Conservation (phyloP, 2,888 invertebrate species). For the Augochlorella aurata region DNA sequence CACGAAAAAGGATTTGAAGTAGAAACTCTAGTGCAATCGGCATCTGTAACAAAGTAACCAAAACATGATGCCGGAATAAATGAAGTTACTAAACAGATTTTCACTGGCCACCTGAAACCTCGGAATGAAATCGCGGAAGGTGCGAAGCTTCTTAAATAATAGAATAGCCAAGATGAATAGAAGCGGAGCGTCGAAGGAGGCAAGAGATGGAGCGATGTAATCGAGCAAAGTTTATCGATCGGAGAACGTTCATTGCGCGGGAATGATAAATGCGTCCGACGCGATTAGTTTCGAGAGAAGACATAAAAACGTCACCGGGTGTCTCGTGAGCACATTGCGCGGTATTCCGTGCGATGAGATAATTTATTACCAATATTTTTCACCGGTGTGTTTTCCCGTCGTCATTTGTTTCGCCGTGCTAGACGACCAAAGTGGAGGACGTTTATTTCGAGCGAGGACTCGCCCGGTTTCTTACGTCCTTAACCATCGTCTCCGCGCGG, state of each 20-base stretch:
- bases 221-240: conserved; percentile 14
- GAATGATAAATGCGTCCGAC: conserved; percentile 4
- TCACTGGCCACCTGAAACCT: too few relatives aligned
- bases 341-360: conserved; percentile 26
- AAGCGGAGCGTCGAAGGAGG: not conserved
- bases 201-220: conserved; percentile 1
- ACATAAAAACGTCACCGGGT: conserved; percentile 33
- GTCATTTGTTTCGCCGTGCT: conserved; percentile 44
- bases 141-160: not conserved
- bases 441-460: conserved; percentile 48
- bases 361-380: conserved; percentile 57
- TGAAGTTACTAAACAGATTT: too few relatives aligned
- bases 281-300: conserved; percentile 34
- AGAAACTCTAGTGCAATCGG: too few relatives aligned
- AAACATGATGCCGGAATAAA: too few relatives aligned
- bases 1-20: too few relatives aligned
- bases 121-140: not conserved
- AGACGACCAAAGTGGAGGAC: conserved; percentile 43
- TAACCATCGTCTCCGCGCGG: conserved; percentile 33
- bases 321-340: conserved; percentile 26
- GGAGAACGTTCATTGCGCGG: not conserved
- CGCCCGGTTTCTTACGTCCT: conserved; percentile 48
- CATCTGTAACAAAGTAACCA: too few relatives aligned
- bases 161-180: conserved; percentile 4
- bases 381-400: conserved; percentile 42